These are phyloP conservation scores for Lasiurus borealis DNA, from an alignment of 2,113 vertebrate genomes.

Conservation along the genomic window DNA sequence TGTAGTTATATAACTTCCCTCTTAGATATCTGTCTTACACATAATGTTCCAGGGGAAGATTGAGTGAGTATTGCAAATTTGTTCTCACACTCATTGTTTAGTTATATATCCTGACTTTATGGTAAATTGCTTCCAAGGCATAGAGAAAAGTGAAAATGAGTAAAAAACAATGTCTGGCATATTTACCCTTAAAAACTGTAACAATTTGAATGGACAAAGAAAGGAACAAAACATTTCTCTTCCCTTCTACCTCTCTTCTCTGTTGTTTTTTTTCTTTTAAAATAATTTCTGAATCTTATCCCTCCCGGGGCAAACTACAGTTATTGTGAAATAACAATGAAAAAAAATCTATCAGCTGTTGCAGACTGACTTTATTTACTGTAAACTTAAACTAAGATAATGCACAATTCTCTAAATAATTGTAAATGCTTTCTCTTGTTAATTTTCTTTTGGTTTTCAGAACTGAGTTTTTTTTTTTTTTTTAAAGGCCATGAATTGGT, in stretches of 20 bases:
- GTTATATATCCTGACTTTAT: neutral
- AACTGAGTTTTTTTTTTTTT: neutral
- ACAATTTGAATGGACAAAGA: neutral
- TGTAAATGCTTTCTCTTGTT: neutral
- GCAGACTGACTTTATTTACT: neutral
- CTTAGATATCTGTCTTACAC: neutral
- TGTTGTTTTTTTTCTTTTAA: neutral
- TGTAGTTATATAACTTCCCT: neutral
- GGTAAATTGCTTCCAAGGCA: slow-evolving; percentile 21
- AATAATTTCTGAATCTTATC: slow-evolving; percentile 16
- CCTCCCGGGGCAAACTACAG: neutral
- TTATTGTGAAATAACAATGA: neutral
- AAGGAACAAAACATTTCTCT: neutral
- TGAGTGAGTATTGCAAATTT: neutral
- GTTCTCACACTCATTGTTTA: neutral
- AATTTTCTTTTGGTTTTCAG: slow-evolving; percentile 17
- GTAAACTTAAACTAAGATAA: neutral
- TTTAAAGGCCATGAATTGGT: neutral
- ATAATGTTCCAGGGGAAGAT: neutral
- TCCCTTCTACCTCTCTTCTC: neutral
- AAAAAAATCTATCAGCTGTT: neutral
- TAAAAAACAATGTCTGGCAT: neutral
- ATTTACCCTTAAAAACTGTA: neutral
- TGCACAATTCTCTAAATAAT: neutral
- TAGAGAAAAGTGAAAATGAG: slow-evolving; percentile 2